Conservation (phyloP, 1,140 invertebrate genomes). For the Teleogryllus occipitalis region DNA sequence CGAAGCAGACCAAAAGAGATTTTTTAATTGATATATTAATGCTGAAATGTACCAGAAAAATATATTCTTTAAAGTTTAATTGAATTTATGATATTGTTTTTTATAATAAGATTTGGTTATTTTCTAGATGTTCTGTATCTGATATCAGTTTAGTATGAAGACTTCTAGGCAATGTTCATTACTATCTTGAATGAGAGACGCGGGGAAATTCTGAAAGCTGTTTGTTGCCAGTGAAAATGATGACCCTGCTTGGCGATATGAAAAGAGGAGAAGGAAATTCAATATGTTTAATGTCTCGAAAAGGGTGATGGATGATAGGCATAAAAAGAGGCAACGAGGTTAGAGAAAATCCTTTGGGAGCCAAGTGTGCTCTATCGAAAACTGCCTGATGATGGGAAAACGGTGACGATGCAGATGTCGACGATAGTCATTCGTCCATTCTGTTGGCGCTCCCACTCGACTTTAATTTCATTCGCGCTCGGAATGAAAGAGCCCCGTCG, state of each 20-base stretch:
- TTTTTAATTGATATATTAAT: no score
- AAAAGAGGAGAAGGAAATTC: background rate
- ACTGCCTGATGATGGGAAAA: background rate
- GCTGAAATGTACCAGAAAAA: no score
- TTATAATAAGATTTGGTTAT: no score
- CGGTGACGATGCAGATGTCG: background rate
- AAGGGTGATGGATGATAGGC: background rate
- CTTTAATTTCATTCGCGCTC: background rate
- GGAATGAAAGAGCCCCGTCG: no score
- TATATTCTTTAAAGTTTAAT: no score
- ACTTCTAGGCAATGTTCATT: no score
- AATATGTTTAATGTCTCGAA: constrained; percentile 5
- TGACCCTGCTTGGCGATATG: background rate
- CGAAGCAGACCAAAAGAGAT: no score
- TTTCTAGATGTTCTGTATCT: no score
- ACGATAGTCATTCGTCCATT: background rate
- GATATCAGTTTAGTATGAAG: no score
- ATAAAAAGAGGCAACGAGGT: background rate
- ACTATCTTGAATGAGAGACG: no score
- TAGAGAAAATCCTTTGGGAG: background rate
- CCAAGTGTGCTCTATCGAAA: background rate
- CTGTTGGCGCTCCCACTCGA: background rate
- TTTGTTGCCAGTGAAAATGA: background rate
- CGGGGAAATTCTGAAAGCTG: background rate
- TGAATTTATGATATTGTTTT: no score